These are phyloP conservation scores for Catocala sponsa DNA, from an alignment of 2,888 invertebrate genomes.

Conservation along the genomic window DNA sequence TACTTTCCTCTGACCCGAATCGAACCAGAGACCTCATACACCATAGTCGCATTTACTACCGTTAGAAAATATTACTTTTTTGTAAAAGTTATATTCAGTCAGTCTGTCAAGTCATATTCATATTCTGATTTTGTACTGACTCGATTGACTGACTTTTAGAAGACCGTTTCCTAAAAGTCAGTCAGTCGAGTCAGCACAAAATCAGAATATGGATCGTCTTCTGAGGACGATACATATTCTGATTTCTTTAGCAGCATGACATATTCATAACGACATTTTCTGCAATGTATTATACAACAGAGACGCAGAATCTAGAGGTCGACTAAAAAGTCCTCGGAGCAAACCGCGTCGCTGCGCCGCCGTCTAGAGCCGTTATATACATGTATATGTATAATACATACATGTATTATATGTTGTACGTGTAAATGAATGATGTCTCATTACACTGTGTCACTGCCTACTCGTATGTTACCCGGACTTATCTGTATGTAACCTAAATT, in stretches of 20 bases:
- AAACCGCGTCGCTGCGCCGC: not conserved
- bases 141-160: too few relatives aligned
- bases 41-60: too few relatives aligned
- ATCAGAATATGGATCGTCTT: too few relatives aligned
- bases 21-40: too few relatives aligned
- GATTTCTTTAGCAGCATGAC: too few relatives aligned
- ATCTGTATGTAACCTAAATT: too few relatives aligned
- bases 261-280: too few relatives aligned
- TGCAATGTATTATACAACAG: not conserved
- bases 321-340: slow-evolving; percentile 8
- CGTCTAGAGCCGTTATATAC: not conserved
- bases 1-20: not conserved
- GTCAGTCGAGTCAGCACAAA: too few relatives aligned
- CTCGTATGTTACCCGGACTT: not conserved
- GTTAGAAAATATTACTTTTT: not conserved
- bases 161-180: too few relatives aligned
- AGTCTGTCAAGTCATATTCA: too few relatives aligned
- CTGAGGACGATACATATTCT: too few relatives aligned
- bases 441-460: slow-evolving; percentile 3
- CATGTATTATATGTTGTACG: not conserved
- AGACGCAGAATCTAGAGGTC: slow-evolving; percentile 7
- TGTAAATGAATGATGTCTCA: slow-evolving; percentile 10
- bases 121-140: too few relatives aligned
- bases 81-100: not conserved
- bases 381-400: not conserved